These are phyloP conservation scores for Anneissia japonica DNA, from an alignment of 35 echinoderm and acorn worm species.

Conservation along the genomic window DNA sequence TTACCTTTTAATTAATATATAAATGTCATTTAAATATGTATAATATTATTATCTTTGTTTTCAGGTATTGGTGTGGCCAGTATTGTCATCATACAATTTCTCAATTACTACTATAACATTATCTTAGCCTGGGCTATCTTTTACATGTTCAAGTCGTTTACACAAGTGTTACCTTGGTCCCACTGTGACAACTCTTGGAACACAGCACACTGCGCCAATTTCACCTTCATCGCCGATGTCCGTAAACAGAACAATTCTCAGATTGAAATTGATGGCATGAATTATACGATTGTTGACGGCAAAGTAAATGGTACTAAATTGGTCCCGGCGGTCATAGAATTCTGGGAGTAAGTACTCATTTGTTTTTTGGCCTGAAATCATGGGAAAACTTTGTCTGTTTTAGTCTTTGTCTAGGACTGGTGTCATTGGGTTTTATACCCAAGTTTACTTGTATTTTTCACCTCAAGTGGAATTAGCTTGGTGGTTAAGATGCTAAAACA, in stretches of 20 bases:
- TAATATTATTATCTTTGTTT: background rate
- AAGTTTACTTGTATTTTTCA: too few relatives aligned
- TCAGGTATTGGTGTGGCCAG: conserved; percentile 46
- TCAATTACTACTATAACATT: conserved; percentile 43
- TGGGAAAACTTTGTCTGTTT: too few relatives aligned
- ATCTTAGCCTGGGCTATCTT: conserved; percentile 54
- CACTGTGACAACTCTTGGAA: conserved; percentile 49
- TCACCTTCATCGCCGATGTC: background rate
- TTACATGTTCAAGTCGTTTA: conserved; percentile 46
- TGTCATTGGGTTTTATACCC: too few relatives aligned
- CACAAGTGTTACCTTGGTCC: conserved; percentile 23
- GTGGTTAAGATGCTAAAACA: too few relatives aligned
- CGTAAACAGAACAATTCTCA: background rate
- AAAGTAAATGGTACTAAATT: background rate
- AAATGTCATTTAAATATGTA: too few relatives aligned
- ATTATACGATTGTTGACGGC: background rate
- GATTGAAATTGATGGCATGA: background rate
- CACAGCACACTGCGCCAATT: conserved; percentile 15
- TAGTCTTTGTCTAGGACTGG: too few relatives aligned
- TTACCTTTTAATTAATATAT: too few relatives aligned
- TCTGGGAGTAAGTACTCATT: conserved; percentile 1
- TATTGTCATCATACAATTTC: conserved; percentile 16
- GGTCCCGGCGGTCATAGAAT: background rate
- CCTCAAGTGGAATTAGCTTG: too few relatives aligned
- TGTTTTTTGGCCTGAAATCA: background rate